Base-by-base conservation (phyloP, 2,113 vertebrate species). In the Entelurus aequoreus region DNA sequence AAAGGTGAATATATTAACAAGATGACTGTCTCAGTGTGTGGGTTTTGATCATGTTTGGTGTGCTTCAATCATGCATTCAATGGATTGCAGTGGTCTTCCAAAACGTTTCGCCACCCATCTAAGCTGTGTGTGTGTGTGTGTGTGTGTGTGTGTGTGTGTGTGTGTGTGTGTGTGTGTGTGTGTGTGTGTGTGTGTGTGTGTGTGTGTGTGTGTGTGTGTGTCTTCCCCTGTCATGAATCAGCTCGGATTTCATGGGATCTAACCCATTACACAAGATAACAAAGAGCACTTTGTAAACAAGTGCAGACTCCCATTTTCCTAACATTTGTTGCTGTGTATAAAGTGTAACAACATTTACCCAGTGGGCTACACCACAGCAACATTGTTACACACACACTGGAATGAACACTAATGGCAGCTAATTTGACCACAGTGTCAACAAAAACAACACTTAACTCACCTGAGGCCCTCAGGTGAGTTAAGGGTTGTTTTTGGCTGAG, bases 381-480 rank as follows among this genome's bases (percentile, higher is more conserved):
- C 72, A 74, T 36, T 44, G 56, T 57, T 51, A 53, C 19, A 53
- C 53, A 12, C 50, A 52, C 7, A 28, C 28, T 37, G 40, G 65
- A 71, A 77, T 72, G 73, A 79, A 85, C 69, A 15, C 48, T 64
- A 51, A 82, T 54, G 60, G 67, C 66, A 70, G 59, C 70, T 66
- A 78, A 74, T 80, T 11, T 46, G 78, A 85, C 56, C 60, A 60
- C 55, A 64, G 68, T 42, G 66, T 74, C 63, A 71, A 63, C 47
- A 5, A 70, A 80, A 86, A 83, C 76, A 79, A 66, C 65, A 60
- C 68, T 80, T 62, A 77, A 79, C 44, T 46, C 42, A 36, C 74
- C 75, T 78, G 65, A n/a, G n/a, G n/a, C n/a, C n/a, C n/a, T n/a
- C n/a, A n/a, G n/a, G n/a, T n/a, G n/a, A n/a, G n/a, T n/a, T n/a